Evolutionary conservation across 2,113 vertebrate species (phyloP), one percentile per base, ranked within the genome.

Genomic region (Tragelaphus scriptus): DNA sequence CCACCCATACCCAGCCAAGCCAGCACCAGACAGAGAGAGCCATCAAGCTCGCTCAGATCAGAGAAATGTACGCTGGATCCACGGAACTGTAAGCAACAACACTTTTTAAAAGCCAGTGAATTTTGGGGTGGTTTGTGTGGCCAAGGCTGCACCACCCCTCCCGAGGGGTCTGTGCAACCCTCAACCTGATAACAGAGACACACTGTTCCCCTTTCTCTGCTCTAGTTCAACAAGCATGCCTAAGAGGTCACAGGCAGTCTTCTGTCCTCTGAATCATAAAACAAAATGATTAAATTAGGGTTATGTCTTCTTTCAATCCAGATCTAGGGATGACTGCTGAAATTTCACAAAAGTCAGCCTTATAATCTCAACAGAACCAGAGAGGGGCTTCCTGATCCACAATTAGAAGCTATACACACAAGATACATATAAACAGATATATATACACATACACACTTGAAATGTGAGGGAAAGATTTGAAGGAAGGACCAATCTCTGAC

Each of bases 281-380:
- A 92, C n/a, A 93, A 47, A 59, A 77, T 23, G 79, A 90, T 85
- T 85, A 95, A 96, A 90, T 80, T 49, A 36, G 71, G 77, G 47
- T 30, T 47, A 89, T 71, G 94, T 97, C 77, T 97, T 93, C 68
- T 92, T 96, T 85, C 93, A 96, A 88, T 65, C 15, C 10, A 68
- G 44, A 85, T 44, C 68, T 90, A 86, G 47, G 91, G 19, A 77
- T 56, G 59, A 89, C 5, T 85, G 19, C 40, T 95, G 32, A 96
- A 82, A 89, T 91, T 59, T 85, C 95, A 85, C 30, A 65, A 93
- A 95, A 90, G 59, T 58, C 55, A 88, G n/a, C 2, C 80, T 96
- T 65, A 90, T 17, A 85, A 86, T 90, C 59, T 92, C 23, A 93
- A 93, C 0, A 91, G 55, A 97, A 51, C 14, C 36, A 91, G 0